These are phyloP conservation scores for Agriopis leucophaearia DNA, from an alignment of 2,888 invertebrate species.

Conservation along the genomic window DNA sequence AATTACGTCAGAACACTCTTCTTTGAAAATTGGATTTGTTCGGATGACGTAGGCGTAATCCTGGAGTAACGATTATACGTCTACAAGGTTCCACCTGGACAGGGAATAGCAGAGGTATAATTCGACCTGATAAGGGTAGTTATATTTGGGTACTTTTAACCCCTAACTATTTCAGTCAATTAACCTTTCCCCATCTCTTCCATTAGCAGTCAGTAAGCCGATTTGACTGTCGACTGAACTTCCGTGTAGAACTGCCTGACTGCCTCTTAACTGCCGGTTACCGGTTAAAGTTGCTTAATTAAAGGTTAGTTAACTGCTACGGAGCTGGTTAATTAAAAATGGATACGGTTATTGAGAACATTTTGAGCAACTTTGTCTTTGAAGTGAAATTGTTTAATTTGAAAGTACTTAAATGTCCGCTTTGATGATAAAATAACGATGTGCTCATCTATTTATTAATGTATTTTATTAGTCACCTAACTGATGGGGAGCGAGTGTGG, in stretches of 20 bases:
- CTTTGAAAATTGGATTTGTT: too few species aligned
- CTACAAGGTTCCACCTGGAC: neutral
- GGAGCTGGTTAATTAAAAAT: conserved; percentile 22
- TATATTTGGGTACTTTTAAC: conserved; percentile 13
- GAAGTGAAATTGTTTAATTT: neutral
- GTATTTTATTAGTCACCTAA: too few species aligned
- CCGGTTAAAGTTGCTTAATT: conserved; percentile 31
- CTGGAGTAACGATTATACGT: neutral
- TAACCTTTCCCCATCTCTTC: conserved; percentile 16
- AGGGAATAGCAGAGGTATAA: neutral
- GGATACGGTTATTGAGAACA: conserved; percentile 21
- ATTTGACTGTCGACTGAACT: conserved; percentile 19
- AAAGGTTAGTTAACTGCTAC: conserved; percentile 24
- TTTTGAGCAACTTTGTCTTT: conserved; percentile 6
- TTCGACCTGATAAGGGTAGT: conserved; percentile 3
- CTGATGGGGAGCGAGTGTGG: too few species aligned
- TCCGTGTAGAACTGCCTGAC: conserved; percentile 23
- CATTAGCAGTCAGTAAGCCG: conserved; percentile 26
- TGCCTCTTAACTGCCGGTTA: conserved; percentile 19
- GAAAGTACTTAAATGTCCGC: neutral
- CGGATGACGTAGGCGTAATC: too few species aligned
- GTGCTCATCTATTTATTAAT: too few species aligned
- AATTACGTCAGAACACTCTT: too few species aligned
- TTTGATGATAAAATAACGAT: neutral
- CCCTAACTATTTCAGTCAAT: conserved; percentile 26